Base-by-base conservation (phyloP, 64 coral and sea anemone species). In the Montipora capricornis region DNA sequence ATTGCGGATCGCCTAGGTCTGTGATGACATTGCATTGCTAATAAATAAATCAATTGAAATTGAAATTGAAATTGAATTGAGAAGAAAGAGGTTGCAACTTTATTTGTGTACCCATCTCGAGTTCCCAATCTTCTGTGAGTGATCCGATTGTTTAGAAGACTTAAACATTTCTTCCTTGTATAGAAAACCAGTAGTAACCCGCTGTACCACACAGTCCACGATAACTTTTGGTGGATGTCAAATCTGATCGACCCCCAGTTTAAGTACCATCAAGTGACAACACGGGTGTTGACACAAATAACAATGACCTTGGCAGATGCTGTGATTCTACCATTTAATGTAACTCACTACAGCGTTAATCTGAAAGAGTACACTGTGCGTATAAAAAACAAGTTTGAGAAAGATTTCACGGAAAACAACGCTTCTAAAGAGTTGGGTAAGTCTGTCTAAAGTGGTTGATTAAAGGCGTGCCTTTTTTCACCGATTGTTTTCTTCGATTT, bases 201-300 rank as follows among this genome's bases (percentile, higher is more conserved):
- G 3, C 77, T 97, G 48, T 97, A 97, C 79, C 96, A 97, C 60
- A 95, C 96, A 20, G 92, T 97, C 12, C 92, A 97, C 62, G 96
- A 97, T 55, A 97, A 88, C 59, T 97, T 95, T 76, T 89, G 77
- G 81, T 92, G 82, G 70, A 97, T 97, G 96, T 92, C 83, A 67
- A 92, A 52, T 6, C 57, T 95, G 61, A 95, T 97, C 24, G 96
- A 97, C 71, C 96, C 96, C 20, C 20, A 92, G 49, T 97, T 97
- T 60, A 94, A 92, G 75, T 97, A 78, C 79, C 96, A 97, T 74
- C 78, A 92, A 77, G 96, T 92, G n/a, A 97, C 96, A 5, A 95
- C 96, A 44, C 76, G 90, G 48, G 92, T 90, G 4, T 97, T 93
- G 96, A 76, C 89, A 50, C 77, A 95, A 17, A 22, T 97, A 82